A percentile compares a stretch with the other conserved stretches of the same genome.
These are phyloP conservation scores for Priocnemis perturbator DNA, from an alignment of 2,888 invertebrate species.

Conservation along the genomic window DNA sequence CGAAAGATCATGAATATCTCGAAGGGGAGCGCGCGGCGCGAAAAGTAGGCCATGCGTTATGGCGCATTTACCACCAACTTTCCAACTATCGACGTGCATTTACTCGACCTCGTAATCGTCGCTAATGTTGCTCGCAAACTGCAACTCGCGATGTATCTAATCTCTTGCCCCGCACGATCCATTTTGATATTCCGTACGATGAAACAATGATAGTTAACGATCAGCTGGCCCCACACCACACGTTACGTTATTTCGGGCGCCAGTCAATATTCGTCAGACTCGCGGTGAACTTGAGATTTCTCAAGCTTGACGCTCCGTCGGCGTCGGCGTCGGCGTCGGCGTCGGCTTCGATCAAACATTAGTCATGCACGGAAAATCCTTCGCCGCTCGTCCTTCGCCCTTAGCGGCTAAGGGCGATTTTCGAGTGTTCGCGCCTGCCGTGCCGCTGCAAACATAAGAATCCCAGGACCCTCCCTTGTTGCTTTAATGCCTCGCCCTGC, in stretches of 20 bases:
- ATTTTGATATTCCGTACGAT: not conserved
- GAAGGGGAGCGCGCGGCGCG: slow-evolving; percentile 28
- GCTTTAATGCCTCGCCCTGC: slow-evolving; percentile 59
- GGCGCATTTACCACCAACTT: not conserved
- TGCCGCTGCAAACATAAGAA: slow-evolving; percentile 40
- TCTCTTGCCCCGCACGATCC: no score
- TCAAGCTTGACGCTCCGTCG: not conserved
- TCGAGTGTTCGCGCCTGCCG: slow-evolving; percentile 31
- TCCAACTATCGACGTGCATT: not conserved
- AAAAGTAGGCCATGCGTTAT: not conserved
- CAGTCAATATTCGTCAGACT: not conserved
- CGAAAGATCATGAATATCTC: slow-evolving; percentile 43
- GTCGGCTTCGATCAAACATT: slow-evolving; percentile 27
- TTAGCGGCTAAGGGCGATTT: slow-evolving; percentile 20
- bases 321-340: no score
- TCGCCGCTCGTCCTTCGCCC: not conserved
- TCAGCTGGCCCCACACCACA: no score
- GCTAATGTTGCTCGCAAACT: no score
- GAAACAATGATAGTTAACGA: not conserved
- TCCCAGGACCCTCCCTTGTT: slow-evolving; percentile 22
- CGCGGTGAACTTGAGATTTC: not conserved
- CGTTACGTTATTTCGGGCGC: not conserved
- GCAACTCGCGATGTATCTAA: no score
- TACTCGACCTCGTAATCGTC: not conserved
- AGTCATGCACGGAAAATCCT: not conserved